phyloP scores from a whole-genome alignment of 2,888 invertebrate genomes.

The Pyrrhia umbra region DNA sequence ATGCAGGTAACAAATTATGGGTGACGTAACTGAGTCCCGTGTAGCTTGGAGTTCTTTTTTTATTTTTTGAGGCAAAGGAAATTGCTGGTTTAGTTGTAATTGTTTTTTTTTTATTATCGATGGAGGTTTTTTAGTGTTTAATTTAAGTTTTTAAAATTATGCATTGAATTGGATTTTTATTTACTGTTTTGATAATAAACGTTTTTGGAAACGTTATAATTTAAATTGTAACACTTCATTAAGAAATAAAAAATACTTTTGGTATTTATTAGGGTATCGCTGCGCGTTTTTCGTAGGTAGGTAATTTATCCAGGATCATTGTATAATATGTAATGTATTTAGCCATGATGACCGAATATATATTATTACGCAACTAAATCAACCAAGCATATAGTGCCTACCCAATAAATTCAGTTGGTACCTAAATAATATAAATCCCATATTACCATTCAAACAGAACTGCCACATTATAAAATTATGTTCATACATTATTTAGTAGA shows the following conservation, averaged over 20 bases:
- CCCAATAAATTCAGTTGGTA: no score
- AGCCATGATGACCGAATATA: no score
- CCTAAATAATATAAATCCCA: conserved; percentile 11
- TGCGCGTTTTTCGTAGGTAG: no score
- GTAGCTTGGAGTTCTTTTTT: conserved; percentile 30
- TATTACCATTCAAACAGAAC: conserved; percentile 31
- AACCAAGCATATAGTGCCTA: conserved; percentile 16
- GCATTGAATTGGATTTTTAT: not conserved
- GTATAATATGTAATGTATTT: no score
- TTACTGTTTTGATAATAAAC: no score
- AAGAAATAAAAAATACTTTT: no score
- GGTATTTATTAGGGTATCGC: no score
- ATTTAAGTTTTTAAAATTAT: conserved; percentile 13
- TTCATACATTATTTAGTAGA: conserved; percentile 33
- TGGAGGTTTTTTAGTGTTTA: conserved; percentile 7
- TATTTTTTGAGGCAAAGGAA: conserved; percentile 23
- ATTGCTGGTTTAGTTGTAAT: conserved; percentile 43
- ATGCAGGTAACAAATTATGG: conserved; percentile 64
- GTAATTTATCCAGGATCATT: no score
- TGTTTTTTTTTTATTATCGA: conserved; percentile 2
- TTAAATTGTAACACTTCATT: no score
- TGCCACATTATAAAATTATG: conserved; percentile 46
- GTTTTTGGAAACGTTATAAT: no score
- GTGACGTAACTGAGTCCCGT: conserved; percentile 52
- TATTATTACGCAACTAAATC: conserved; percentile 18